Evolutionary conservation across 2,113 vertebrate genomes (phyloP).

Genomic region (Phrynosoma blainvillii): DNA sequence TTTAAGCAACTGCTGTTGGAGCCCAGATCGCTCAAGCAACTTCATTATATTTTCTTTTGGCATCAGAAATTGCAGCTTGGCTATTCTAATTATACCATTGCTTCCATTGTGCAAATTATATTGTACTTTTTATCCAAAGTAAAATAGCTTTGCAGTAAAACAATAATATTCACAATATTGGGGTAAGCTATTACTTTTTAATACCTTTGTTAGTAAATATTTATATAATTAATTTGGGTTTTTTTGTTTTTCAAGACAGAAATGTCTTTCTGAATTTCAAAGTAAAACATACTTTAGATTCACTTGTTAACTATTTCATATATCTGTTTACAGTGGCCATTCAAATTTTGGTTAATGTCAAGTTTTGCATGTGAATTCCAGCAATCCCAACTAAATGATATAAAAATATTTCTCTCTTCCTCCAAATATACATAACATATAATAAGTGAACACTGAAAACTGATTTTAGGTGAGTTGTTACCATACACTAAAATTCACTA

Average conservation of each 20-base stretch:
- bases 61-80: conserved; percentile 37
- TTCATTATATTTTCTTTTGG: conserved; percentile 68
- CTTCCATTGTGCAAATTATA: conserved; percentile 31
- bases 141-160: conserved; percentile 35
- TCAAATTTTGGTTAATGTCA: neutral
- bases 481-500: neutral
- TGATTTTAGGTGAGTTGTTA: no score
- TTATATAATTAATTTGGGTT: conserved; percentile 39
- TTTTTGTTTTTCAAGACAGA: neutral
- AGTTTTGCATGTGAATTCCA: neutral
- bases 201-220: conserved; percentile 35
- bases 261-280: conserved; percentile 53
- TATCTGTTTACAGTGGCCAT: neutral
- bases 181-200: conserved; percentile 53
- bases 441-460: no score
- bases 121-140: conserved; percentile 50
- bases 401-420: neutral
- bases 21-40: conserved; percentile 54
- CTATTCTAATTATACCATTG: conserved; percentile 45
- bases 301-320: conserved; percentile 24
- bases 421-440: no score
- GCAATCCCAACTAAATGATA: no score
- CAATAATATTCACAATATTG: conserved; percentile 30
- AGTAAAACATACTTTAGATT: conserved; percentile 35
- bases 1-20: conserved; percentile 48